Conservation (phyloP, 2,888 invertebrate genomes). For the Cloeon dipterum region DNA sequence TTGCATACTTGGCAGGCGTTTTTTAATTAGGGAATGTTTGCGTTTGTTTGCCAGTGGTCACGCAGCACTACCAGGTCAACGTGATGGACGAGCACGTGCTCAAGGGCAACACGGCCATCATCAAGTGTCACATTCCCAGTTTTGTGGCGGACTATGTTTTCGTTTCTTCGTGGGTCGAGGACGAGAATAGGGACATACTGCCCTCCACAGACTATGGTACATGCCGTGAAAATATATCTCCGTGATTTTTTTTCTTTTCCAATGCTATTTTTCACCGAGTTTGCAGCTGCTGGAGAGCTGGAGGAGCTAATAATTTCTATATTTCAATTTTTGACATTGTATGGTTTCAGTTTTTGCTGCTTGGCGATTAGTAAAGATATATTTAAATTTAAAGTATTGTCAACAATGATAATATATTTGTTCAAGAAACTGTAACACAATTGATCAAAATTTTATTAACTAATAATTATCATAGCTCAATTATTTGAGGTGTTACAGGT, state of each 20-base stretch:
- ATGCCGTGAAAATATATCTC: no score
- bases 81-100: conserved; percentile 83
- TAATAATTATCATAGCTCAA: no score
- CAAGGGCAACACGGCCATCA: conserved; percentile 70
- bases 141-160: conserved; percentile 78
- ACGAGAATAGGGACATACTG: conserved; percentile 39
- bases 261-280: background rate
- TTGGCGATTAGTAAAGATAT: no score
- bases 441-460: no score
- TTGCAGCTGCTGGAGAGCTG: background rate
- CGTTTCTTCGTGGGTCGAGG: conserved; percentile 69
- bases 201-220: conserved; percentile 22
- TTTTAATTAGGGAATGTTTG: no score
- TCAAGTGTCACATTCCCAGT: conserved; percentile 84
- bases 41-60: conserved; percentile 48
- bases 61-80: conserved; percentile 73
- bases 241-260: background rate
- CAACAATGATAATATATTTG: no score
- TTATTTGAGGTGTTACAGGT: no score
- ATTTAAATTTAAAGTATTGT: no score
- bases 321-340: no score
- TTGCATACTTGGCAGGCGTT: no score
- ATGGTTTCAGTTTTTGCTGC: background rate
- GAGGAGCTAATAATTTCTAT: background rate
- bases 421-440: no score